phyloP scores from a whole-genome alignment of 2,113 vertebrate genomes.

The Tympanuchus pallidicinctus region DNA sequence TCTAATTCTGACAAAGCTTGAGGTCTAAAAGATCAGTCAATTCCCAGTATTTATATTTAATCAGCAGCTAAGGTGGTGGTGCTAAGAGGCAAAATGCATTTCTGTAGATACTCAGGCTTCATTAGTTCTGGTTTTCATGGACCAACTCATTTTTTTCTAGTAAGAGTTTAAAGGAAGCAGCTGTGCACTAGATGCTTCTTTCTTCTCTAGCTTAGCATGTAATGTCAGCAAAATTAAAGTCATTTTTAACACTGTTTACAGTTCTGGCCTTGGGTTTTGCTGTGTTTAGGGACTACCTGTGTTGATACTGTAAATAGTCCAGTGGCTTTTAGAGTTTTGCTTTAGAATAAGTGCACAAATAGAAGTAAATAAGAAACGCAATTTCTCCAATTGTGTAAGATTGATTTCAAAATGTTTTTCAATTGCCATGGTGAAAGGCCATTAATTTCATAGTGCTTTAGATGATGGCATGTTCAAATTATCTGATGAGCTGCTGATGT shows the following conservation, averaged over 20 bases:
- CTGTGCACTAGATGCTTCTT: neutral
- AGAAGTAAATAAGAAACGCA: neutral
- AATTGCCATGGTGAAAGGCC: neutral
- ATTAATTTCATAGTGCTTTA: neutral
- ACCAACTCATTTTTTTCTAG: neutral
- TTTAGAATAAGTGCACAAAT: neutral
- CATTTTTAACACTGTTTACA: neutral
- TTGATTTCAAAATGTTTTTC: neutral
- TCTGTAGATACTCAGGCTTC: neutral
- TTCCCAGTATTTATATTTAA: neutral
- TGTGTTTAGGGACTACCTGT: neutral
- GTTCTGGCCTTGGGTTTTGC: neutral
- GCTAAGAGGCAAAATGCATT: neutral
- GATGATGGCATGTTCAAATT: neutral
- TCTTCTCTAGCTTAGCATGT: neutral
- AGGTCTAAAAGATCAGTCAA: neutral
- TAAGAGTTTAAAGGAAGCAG: neutral
- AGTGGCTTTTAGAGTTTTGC: neutral
- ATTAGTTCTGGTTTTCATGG: neutral
- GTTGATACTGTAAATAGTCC: neutral
- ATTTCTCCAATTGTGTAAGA: neutral
- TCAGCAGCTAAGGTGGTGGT: neutral
- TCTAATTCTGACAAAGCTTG: neutral
- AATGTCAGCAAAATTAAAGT: slow-evolving; percentile 19
- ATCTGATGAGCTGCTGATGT: neutral